phyloP scores from a whole-genome alignment of 2,113 vertebrate species.

The Toxotes jaculatrix region DNA sequence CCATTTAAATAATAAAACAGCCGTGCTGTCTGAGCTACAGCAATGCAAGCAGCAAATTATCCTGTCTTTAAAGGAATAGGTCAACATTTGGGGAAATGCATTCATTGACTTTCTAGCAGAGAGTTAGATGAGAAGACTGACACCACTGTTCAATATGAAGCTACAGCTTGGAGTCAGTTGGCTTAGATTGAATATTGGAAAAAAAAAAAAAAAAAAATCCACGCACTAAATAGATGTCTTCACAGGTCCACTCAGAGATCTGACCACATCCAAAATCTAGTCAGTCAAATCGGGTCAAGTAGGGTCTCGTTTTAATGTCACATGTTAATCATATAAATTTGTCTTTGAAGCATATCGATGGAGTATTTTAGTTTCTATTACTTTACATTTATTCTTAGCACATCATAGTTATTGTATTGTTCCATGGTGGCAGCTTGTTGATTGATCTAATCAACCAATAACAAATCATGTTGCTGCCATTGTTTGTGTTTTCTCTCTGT shows the following conservation, averaged over 20 bases:
- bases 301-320: background rate
- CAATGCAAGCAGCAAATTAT: conserved; percentile 36
- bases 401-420: no score
- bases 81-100: background rate
- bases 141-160: background rate
- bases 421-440: no score
- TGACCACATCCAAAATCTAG: background rate
- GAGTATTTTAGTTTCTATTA: no score
- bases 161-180: background rate
- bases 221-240: background rate
- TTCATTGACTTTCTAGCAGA: background rate
- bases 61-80: conserved; percentile 28
- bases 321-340: no score
- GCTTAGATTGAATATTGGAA: background rate
- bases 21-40: conserved; percentile 41
- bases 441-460: no score
- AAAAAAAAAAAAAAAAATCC: no score
- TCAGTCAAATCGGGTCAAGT: background rate
- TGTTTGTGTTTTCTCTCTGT: no score
- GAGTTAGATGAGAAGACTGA: background rate
- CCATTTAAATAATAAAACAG: conserved; percentile 50
- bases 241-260: no score
- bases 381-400: no score
- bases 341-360: no score
- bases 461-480: no score